Conservation (phyloP, 2,888 invertebrate species). For the Tachina grossa region DNA sequence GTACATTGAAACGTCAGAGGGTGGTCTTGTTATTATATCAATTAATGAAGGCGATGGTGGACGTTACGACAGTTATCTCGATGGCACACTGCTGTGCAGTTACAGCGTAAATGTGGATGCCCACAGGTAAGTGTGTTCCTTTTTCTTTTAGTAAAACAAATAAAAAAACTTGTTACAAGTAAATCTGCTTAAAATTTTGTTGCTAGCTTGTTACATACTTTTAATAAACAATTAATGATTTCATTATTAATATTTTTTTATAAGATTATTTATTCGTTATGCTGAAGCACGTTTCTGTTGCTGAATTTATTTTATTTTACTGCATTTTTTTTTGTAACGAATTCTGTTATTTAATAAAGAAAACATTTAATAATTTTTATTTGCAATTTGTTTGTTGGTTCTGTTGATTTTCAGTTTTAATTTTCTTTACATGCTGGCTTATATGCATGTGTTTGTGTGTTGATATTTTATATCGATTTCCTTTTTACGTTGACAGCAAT, state of each 20-base stretch:
- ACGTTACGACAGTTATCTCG: slow-evolving; percentile 95
- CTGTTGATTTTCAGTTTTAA: slow-evolving; percentile 59
- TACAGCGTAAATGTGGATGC: slow-evolving; percentile 96
- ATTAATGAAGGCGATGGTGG: slow-evolving; percentile 95
- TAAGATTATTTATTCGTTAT: slow-evolving; percentile 1
- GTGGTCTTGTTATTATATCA: slow-evolving; percentile 94
- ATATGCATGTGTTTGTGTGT: not conserved
- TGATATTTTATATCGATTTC: slow-evolving; percentile 66
- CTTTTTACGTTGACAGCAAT: slow-evolving; percentile 71
- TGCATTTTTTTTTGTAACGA: slow-evolving; percentile 19
- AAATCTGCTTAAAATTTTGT: slow-evolving; percentile 51
- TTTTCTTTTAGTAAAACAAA: not conserved
- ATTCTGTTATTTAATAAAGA: slow-evolving; percentile 32
- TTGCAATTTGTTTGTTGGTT: slow-evolving; percentile 40
- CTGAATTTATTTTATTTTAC: slow-evolving; percentile 4
- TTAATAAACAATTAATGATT: slow-evolving; percentile 46
- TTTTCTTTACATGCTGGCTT: slow-evolving; percentile 32
- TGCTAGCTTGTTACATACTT: not conserved
- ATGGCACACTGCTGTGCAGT: slow-evolving; percentile 92
- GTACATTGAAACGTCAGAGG: slow-evolving; percentile 96
- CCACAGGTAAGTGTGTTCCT: slow-evolving; percentile 85
- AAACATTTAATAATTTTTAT: slow-evolving; percentile 33
- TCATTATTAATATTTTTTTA: slow-evolving; percentile 17
- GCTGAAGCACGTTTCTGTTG: slow-evolving; percentile 48
- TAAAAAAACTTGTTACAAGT: not conserved